These are phyloP conservation scores for Synanthedon formicaeformis DNA, from an alignment of 2,888 invertebrate genomes.

Conservation along the genomic window DNA sequence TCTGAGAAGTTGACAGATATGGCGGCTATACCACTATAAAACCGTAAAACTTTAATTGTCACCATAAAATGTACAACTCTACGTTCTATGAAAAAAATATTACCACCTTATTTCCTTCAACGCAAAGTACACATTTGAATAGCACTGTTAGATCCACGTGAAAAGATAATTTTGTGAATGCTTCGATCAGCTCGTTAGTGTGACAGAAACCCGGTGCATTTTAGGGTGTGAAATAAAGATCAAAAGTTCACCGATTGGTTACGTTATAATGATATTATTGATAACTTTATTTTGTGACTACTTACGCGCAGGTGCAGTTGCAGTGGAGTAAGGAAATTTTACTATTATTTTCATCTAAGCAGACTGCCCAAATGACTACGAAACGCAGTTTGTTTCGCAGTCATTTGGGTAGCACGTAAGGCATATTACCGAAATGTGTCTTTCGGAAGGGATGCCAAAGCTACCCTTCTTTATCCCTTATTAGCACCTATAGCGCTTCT, in stretches of 20 bases:
- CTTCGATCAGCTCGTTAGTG: conserved; percentile 35
- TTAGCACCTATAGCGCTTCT: no score
- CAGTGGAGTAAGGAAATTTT: no score
- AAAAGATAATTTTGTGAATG: conserved; percentile 6
- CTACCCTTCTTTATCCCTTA: no score
- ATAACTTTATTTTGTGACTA: no score
- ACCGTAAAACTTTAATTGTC: conserved; percentile 58
- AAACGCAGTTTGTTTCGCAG: no score
- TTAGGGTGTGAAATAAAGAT: conserved; percentile 28
- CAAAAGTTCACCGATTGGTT: conserved; percentile 3
- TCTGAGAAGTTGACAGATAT: conserved; percentile 62
- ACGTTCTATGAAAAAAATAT: conserved; percentile 2
- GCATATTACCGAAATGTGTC: no score
- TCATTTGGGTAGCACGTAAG: no score
- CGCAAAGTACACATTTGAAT: conserved; percentile 5
- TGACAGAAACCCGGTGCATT: conserved; percentile 24
- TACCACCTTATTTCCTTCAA: not conserved
- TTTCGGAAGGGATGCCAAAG: no score
- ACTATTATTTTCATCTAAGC: no score
- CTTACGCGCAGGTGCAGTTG: no score
- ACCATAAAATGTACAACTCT: conserved; percentile 30
- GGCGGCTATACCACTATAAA: conserved; percentile 42
- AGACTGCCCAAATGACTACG: no score
- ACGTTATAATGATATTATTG: no score
- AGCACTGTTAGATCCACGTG: conserved; percentile 2